A percentile compares a stretch with the other conserved stretches of the same genome.
Evolutionary conservation across 1,140 invertebrate species (phyloP).

Genomic region (Drosophila gunungcola): DNA sequence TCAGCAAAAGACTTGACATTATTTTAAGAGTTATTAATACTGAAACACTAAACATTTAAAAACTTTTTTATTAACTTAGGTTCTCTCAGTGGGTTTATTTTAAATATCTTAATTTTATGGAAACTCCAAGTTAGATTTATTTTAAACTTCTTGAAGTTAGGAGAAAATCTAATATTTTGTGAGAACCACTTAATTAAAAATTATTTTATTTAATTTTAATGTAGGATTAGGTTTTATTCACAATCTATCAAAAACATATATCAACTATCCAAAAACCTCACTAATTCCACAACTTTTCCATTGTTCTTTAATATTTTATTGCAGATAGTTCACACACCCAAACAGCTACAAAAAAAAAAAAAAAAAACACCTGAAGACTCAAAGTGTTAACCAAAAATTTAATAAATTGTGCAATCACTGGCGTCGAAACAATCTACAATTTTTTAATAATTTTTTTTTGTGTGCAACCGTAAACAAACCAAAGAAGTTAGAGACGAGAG

Average conservation of each 20-base stretch:
- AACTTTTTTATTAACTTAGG: neutral
- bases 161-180: too few species aligned
- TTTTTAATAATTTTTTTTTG: slow-evolving; percentile 57
- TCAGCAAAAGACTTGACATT: too few species aligned
- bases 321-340: slow-evolving; percentile 16
- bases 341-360: slow-evolving; percentile 5
- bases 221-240: too few species aligned
- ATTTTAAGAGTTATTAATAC: neutral
- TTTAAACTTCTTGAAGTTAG: too few species aligned
- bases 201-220: too few species aligned
- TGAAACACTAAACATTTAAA: neutral
- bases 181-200: too few species aligned
- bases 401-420: slow-evolving; percentile 3
- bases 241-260: too few species aligned
- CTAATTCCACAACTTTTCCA: neutral
- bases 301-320: slow-evolving; percentile 7
- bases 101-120: too few species aligned
- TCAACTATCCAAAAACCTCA: neutral
- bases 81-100: too few species aligned
- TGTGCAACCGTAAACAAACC: slow-evolving; percentile 45
- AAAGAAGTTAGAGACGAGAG: slow-evolving; percentile 28
- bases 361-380: slow-evolving; percentile 1
- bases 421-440: slow-evolving; percentile 10
- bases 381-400: slow-evolving; percentile 10
- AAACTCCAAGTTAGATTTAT: too few species aligned